Evolutionary conservation across 2,888 invertebrate genomes (phyloP).

Genomic region (Cetonia aurata): DNA sequence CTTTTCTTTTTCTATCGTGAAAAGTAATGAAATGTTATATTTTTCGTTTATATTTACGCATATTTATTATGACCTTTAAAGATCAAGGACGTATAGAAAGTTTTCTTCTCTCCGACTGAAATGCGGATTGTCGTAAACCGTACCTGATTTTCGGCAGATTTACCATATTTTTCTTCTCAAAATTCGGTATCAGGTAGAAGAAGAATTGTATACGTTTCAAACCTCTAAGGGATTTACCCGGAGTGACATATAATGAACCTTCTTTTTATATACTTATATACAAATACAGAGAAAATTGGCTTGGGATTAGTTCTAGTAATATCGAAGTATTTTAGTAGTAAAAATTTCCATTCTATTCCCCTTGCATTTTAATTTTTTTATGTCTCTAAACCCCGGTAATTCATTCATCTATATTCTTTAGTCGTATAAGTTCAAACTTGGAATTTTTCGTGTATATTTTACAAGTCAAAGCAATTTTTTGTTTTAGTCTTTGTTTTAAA

Average conservation of each 20-base stretch:
- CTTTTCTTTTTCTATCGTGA: neutral
- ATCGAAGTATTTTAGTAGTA: too few relatives aligned
- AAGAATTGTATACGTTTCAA: conserved; percentile 3
- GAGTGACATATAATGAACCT: conserved; percentile 13
- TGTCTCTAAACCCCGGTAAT: too few relatives aligned
- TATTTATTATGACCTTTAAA: conserved; percentile 39
- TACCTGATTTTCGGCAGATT: conserved; percentile 33
- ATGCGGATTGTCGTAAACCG: conserved; percentile 29
- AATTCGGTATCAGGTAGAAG: conserved; percentile 27
- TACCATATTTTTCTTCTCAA: conserved; percentile 26
- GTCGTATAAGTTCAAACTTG: too few relatives aligned
- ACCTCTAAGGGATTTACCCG: conserved; percentile 23
- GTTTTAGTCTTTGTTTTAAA: too few relatives aligned
- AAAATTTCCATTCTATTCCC: too few relatives aligned
- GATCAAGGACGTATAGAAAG: conserved; percentile 39
- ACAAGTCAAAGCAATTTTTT: too few relatives aligned
- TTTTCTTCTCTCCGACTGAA: conserved; percentile 11
- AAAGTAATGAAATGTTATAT: neutral
- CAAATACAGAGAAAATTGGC: too few relatives aligned
- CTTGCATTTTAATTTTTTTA: too few relatives aligned
- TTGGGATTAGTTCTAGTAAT: too few relatives aligned
- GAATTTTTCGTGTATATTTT: too few relatives aligned
- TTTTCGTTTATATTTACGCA: conserved; percentile 25
- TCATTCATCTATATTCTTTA: too few relatives aligned
- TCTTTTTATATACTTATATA: neutral